Evolutionary conservation across 1,140 invertebrate species (phyloP).

Genomic region (Megathymus violae): DNA sequence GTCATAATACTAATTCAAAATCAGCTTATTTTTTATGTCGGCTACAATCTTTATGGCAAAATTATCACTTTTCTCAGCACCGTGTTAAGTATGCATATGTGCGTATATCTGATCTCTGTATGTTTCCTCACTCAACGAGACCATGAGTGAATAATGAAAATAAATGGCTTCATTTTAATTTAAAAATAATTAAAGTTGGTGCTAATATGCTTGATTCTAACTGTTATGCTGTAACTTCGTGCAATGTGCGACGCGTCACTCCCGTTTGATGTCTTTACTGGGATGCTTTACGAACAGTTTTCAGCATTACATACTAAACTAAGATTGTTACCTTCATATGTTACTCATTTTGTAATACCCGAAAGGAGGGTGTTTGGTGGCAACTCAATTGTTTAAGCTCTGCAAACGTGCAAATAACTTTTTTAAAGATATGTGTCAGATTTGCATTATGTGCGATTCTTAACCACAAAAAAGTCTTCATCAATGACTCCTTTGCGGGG

Average conservation of each 20-base stretch:
- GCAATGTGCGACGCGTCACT: not conserved
- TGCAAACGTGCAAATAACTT: not conserved
- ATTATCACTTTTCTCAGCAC: too few relatives aligned
- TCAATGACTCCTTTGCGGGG: too few relatives aligned
- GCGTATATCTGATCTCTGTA: too few relatives aligned
- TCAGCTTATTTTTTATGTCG: too few relatives aligned
- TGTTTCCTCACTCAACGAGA: constrained; percentile 13
- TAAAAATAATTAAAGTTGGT: not conserved
- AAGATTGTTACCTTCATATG: constrained; percentile 2
- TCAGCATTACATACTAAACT: constrained; percentile 3
- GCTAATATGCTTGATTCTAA: not conserved
- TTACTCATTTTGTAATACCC: not conserved
- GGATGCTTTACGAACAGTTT: constrained; percentile 2
- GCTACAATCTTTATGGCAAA: too few relatives aligned
- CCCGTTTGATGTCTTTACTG: constrained; percentile 3
- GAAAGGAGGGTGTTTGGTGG: not conserved
- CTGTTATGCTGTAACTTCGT: not conserved
- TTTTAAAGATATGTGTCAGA: not conserved
- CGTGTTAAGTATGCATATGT: too few relatives aligned
- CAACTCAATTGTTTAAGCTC: not conserved
- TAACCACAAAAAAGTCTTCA: too few relatives aligned
- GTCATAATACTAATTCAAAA: too few relatives aligned
- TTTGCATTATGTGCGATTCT: too few relatives aligned
- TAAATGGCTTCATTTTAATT: not conserved
- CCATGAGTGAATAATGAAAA: not conserved